Conservation (phyloP, 2,797 vertebrate genomes). For the Lepus oiostolus region DNA sequence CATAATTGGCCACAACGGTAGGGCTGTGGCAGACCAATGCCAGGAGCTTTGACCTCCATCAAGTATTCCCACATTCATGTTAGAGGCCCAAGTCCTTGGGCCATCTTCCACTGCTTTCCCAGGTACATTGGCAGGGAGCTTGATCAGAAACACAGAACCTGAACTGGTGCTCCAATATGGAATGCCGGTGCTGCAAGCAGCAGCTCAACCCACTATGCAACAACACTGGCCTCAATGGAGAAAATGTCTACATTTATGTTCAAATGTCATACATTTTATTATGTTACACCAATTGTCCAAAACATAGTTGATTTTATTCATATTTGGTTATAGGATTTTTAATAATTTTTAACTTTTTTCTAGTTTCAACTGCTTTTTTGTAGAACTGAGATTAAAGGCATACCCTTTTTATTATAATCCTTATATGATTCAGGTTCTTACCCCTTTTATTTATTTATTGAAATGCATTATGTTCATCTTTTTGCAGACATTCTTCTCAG, state of each 20-base stretch:
- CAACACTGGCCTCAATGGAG: no score
- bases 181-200: no score
- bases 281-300: background rate
- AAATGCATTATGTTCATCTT: background rate
- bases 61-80: no score
- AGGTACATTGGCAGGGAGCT: no score
- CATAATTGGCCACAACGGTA: no score
- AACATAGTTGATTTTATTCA: background rate
- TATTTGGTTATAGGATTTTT: background rate
- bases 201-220: no score
- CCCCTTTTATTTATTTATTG: background rate
- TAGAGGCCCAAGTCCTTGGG: no score
- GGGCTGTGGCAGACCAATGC: no score
- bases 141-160: no score
- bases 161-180: no score
- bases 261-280: background rate
- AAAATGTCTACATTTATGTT: background rate
- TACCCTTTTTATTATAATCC: background rate
- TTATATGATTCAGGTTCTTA: background rate
- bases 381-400: background rate
- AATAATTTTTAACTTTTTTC: background rate
- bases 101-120: no score
- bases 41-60: no score
- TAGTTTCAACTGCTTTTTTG: constrained; percentile 38
- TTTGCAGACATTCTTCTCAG: background rate